Percentiles rank a stretch among this genome's conserved stretches.
Evolutionary conservation across 2,113 vertebrate genomes (phyloP).

Genomic region (Cebus imitator): DNA sequence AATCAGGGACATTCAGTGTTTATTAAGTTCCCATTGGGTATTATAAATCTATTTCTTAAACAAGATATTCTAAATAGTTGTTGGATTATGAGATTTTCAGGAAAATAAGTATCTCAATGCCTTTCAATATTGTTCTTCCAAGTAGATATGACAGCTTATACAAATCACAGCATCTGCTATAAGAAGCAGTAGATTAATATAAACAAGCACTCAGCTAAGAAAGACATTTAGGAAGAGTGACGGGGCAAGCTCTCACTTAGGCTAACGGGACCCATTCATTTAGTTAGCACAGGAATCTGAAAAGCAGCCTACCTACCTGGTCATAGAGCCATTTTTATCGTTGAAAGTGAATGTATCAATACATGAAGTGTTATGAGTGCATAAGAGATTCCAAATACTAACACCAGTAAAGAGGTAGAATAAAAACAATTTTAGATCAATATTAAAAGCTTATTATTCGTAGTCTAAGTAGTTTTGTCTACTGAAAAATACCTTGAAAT

Average conservation of each 20-base stretch:
- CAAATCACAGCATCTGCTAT: neutral
- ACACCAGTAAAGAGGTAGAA: neutral
- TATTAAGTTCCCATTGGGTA: neutral
- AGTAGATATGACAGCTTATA: neutral
- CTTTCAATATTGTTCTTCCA: neutral
- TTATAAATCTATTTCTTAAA: neutral
- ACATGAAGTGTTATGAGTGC: neutral
- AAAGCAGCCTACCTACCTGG: neutral
- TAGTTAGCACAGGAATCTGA: neutral
- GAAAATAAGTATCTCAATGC: neutral
- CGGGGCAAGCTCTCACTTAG: neutral
- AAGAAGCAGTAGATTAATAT: neutral
- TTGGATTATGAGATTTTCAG: conserved; percentile 16
- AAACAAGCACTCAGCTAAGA: neutral
- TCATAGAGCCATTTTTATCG: neutral
- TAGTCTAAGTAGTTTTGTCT: neutral
- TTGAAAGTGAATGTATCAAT: neutral
- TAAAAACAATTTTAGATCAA: neutral
- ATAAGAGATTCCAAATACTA: neutral
- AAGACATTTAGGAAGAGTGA: neutral
- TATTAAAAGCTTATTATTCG: neutral
- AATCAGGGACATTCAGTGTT: neutral
- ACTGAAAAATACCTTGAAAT: neutral
- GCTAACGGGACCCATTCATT: neutral
- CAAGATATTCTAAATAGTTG: neutral